These are phyloP conservation scores for Ondatra zibethicus DNA, from an alignment of 2,113 vertebrate species.

Conservation along the genomic window DNA sequence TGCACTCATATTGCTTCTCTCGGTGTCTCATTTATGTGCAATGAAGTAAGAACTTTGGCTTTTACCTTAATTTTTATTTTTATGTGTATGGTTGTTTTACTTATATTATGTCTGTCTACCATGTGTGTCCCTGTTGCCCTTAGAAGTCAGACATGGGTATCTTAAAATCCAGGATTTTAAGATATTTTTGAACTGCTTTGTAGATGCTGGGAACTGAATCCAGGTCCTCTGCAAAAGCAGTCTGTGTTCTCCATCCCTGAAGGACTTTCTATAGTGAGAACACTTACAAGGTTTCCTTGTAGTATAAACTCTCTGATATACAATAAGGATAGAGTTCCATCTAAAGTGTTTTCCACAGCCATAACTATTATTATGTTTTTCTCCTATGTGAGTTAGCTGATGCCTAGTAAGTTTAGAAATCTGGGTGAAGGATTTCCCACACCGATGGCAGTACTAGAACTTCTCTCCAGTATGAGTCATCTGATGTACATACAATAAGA, in stretches of 20 bases:
- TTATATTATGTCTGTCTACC: neutral
- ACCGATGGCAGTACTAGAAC: neutral
- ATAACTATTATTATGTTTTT: neutral
- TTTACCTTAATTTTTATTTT: neutral
- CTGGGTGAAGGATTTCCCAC: constrained; percentile 7
- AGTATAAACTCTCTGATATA: constrained; percentile 43
- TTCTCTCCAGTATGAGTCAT: constrained; percentile 42
- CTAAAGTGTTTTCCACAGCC: constrained; percentile 23
- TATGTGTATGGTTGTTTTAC: neutral
- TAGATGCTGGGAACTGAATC: neutral
- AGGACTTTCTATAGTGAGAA: neutral
- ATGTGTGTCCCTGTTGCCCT: neutral
- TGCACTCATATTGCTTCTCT: constrained; percentile 26
- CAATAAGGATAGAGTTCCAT: neutral
- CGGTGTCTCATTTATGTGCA: neutral
- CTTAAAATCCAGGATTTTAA: neutral
- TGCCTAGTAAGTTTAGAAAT: constrained; percentile 5
- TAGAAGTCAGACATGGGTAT: neutral
- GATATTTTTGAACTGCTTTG: neutral
- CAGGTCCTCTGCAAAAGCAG: neutral
- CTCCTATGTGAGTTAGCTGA: neutral
- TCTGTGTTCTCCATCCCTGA: neutral
- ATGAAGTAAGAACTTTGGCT: neutral
- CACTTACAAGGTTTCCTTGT: constrained; percentile 30
- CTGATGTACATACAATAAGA: neutral